Evolutionary conservation across 2,113 vertebrate genomes (phyloP).

Genomic region (Lampris incognitus): DNA sequence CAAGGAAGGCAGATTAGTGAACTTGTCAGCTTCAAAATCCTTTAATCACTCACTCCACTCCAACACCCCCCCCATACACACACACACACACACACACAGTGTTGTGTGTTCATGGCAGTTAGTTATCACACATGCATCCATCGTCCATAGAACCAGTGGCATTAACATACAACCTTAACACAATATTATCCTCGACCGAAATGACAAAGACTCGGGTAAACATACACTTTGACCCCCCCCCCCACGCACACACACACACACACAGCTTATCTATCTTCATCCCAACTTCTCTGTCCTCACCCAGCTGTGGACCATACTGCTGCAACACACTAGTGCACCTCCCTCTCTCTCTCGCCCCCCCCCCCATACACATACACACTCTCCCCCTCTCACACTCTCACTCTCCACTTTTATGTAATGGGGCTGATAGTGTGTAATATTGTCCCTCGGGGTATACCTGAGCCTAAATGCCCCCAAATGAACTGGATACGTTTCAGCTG

Average conservation of each 20-base stretch:
- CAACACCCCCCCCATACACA: background rate
- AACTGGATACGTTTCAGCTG: constrained; percentile 22
- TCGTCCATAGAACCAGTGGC: background rate
- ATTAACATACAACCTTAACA: constrained; percentile 31
- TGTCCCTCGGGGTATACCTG: constrained; percentile 19
- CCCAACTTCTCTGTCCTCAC: background rate
- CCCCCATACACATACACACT: background rate
- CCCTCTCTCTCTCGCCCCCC: background rate
- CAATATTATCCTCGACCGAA: constrained; percentile 9
- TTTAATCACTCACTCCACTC: background rate
- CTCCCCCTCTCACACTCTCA: background rate
- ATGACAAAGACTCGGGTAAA: background rate
- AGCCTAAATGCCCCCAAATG: background rate
- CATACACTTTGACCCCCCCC: background rate
- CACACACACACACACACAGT: background rate
- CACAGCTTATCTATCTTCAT: constrained; percentile 5
- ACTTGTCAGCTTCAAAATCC: constrained; percentile 26
- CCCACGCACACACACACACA: background rate
- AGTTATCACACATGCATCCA: background rate
- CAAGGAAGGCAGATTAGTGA: background rate
- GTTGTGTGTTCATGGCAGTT: background rate
- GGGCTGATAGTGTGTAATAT: constrained; percentile 26
- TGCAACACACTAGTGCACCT: no score
- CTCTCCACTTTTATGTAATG: constrained; percentile 45
- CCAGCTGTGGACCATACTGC: background rate